These are phyloP conservation scores for Colostygia pectinataria DNA, from an alignment of 2,888 invertebrate species.

Conservation along the genomic window DNA sequence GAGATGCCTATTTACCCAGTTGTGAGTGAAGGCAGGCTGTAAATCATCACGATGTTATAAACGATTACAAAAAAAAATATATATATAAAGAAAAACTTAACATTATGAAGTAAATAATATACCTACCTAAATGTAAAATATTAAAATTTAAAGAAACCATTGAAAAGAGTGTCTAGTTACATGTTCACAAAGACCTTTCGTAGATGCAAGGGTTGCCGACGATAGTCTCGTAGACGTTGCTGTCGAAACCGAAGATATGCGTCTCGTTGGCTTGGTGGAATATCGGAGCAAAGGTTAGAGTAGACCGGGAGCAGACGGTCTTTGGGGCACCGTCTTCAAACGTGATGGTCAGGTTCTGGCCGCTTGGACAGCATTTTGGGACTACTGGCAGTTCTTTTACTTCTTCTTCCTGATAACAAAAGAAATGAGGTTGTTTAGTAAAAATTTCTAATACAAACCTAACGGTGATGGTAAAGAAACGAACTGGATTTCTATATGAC, in stretches of 20 bases:
- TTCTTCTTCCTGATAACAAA: constrained; percentile 49
- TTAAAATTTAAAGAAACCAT: constrained; percentile 17
- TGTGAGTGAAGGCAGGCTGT: too few relatives aligned
- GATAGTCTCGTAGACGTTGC: constrained; percentile 78
- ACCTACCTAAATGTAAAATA: too few relatives aligned
- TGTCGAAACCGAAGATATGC: constrained; percentile 71
- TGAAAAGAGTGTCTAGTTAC: constrained; percentile 30
- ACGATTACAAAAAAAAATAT: too few relatives aligned
- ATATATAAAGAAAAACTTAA: too few relatives aligned
- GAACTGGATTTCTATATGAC: too few relatives aligned
- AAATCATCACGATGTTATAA: too few relatives aligned
- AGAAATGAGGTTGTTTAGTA: neutral
- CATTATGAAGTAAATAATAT: too few relatives aligned
- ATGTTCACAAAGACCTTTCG: constrained; percentile 69
- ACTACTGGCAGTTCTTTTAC: constrained; percentile 70
- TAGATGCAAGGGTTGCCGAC: constrained; percentile 82
- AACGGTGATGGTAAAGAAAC: too few relatives aligned
- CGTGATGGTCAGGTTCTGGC: constrained; percentile 66
- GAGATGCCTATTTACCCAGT: too few relatives aligned
- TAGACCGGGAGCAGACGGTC: constrained; percentile 58
- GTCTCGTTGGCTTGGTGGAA: constrained; percentile 80
- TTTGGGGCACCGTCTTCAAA: constrained; percentile 56
- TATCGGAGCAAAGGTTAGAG: constrained; percentile 75
- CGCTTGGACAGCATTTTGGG: constrained; percentile 79
- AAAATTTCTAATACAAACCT: neutral